Conservation (phyloP, 2,797 vertebrate species). For the Melanotaenia maccullochi region DNA sequence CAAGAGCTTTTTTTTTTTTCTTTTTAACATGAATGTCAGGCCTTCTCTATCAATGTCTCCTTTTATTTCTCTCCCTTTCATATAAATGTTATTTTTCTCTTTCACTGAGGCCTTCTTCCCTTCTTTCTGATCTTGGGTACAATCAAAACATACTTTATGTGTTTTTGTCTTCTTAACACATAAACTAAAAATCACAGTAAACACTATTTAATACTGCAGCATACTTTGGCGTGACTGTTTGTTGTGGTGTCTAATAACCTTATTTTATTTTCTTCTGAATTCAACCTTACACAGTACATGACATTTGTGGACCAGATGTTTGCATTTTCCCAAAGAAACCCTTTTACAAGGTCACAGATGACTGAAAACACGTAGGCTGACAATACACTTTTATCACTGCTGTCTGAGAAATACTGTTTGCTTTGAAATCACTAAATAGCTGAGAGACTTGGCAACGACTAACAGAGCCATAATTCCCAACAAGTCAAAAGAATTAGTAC, state of each 20-base stretch:
- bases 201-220: slow-evolving; percentile 25
- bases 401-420: slow-evolving; percentile 51
- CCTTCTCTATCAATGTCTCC: neutral
- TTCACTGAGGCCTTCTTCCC: neutral
- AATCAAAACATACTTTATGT: slow-evolving; percentile 7
- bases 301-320: slow-evolving; percentile 83
- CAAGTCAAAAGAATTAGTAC: slow-evolving; percentile 38
- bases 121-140: slow-evolving; percentile 12
- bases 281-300: slow-evolving; percentile 47
- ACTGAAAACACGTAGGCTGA: slow-evolving; percentile 53
- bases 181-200: slow-evolving; percentile 38
- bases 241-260: slow-evolving; percentile 67
- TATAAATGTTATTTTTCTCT: neutral
- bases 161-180: slow-evolving; percentile 28
- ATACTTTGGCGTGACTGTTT: slow-evolving; percentile 53
- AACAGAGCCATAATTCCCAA: slow-evolving; percentile 28
- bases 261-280: slow-evolving; percentile 53
- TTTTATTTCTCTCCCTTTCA: slow-evolving; percentile 7
- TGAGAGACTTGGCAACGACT: slow-evolving; percentile 31
- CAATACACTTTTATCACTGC: slow-evolving; percentile 46
- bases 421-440: slow-evolving; percentile 28
- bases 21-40: neutral
- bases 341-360: slow-evolving; percentile 54
- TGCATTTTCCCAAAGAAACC: slow-evolving; percentile 46
- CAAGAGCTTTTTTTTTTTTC: neutral